These are phyloP conservation scores for Zophobas atratus DNA, from an alignment of 1,140 invertebrate genomes.

Conservation along the genomic window DNA sequence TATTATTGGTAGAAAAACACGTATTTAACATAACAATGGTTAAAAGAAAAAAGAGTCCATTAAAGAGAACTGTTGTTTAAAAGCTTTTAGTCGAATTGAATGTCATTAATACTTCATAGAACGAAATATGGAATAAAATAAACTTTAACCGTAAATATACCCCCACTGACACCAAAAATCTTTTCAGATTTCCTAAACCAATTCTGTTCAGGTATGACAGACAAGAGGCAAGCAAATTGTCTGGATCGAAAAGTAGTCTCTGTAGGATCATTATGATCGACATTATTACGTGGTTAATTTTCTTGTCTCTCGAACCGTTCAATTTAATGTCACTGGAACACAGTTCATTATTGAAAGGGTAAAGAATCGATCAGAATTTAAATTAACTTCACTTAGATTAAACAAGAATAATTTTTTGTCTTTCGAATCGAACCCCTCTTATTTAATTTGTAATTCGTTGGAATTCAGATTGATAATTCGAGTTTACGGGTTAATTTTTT, in stretches of 20 bases:
- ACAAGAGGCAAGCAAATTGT: conserved; percentile 53
- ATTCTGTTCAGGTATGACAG: conserved; percentile 53
- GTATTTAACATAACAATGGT: no score
- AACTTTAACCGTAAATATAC: no score
- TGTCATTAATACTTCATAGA: not conserved
- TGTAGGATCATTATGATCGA: conserved; percentile 54
- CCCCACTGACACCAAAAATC: not conserved
- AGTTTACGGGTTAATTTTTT: not conserved
- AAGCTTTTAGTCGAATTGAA: not conserved
- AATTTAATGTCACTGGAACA: conserved; percentile 53
- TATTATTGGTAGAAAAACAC: no score
- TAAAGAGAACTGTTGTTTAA: not conserved
- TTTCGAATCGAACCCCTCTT: conserved; percentile 9
- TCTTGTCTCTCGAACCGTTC: conserved; percentile 49
- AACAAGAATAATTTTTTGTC: conserved; percentile 23
- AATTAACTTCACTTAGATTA: conserved; percentile 41
- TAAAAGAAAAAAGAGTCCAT: not conserved
- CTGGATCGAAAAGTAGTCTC: conserved; percentile 48
- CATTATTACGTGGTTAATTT: conserved; percentile 57
- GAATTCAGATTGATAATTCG: conserved; percentile 23
- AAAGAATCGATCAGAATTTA: conserved; percentile 48
- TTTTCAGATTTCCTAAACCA: conserved; percentile 2
- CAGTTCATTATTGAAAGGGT: conserved; percentile 46
- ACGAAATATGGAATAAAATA: no score
- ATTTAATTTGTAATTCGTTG: conserved; percentile 21